phyloP scores from a whole-genome alignment of 2,797 vertebrate species.

The Numenius phaeopus region DNA sequence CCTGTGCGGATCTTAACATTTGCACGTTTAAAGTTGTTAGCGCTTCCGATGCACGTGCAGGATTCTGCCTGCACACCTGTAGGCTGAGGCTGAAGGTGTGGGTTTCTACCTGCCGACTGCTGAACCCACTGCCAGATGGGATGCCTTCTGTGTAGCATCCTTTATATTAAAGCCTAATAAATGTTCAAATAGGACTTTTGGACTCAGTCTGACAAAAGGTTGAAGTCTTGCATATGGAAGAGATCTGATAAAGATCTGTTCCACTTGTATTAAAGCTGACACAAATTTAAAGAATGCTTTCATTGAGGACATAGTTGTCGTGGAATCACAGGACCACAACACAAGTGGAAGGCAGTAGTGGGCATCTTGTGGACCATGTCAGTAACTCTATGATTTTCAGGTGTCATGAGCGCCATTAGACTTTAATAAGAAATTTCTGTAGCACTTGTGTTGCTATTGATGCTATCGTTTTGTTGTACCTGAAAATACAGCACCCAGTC shows the following conservation, averaged over 20 bases:
- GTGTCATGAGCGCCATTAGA: background rate
- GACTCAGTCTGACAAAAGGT: background rate
- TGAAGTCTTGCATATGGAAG: fast-evolving
- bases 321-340: background rate
- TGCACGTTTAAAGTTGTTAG: fast-evolving
- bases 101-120: background rate
- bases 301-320: background rate
- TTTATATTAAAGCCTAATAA: background rate
- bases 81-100: background rate
- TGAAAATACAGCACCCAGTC: background rate
- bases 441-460: background rate
- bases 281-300: background rate
- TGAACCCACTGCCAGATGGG: background rate
- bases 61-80: background rate
- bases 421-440: background rate
- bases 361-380: background rate
- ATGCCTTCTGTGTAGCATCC: background rate
- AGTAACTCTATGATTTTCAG: background rate
- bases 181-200: background rate
- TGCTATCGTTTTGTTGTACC: background rate
- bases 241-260: background rate
- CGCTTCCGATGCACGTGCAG: fast-evolving
- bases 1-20: fast-evolving
- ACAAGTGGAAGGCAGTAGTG: background rate
- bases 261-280: background rate